Base-by-base conservation (phyloP, 2,888 invertebrate genomes). In the Polylopha cassiicola region DNA sequence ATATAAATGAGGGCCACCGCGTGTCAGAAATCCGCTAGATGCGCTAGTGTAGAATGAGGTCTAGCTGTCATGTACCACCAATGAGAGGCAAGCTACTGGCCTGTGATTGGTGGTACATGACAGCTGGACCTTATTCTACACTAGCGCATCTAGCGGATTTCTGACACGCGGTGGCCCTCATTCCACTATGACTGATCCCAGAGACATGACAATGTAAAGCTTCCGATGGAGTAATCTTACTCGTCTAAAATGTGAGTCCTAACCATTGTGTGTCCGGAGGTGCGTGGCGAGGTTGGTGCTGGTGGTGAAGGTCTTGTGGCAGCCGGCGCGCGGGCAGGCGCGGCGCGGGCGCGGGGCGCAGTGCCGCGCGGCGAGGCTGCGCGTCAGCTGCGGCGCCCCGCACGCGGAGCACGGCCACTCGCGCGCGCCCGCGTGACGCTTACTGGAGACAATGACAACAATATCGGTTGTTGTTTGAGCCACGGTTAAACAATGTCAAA, bases 201-300 rank as follows among this genome's bases (percentile, higher is more conserved):
- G n/a, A n/a, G n/a, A n/a, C n/a, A n/a, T n/a, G n/a, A n/a, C 2
- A 28, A 6, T 7, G 7, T 18, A 5, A 4, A 5, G 7, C 7
- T 18, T 18, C 4, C 4, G 18, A 5, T 7, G 18, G 4, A 18
- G 4, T 5, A 18, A 5, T 18, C 7, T 18, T 18, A 18, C 7
- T 18, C 4, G 7, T 4, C 10, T 34, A 2, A 4, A 8, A 3
- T 3, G 21, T 5, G 8, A 9, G 8, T 17, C 33, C 52, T 32
- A 7, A 74, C 79, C 79, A 15, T 41, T 72, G 11, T 79, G 79
- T 4, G 38, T 52, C 18, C 73, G 44, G 1, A 73, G 41, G 33
- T 79, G 79, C 1, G 61, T 71, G 7, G 47, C 50, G 2, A 80
- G 63, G 43, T 77, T 79, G 23, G 68, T 64, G 36, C 41, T 54